Evolutionary conservation across 2,888 invertebrate species (phyloP).

Genomic region (Erebia aethiops): DNA sequence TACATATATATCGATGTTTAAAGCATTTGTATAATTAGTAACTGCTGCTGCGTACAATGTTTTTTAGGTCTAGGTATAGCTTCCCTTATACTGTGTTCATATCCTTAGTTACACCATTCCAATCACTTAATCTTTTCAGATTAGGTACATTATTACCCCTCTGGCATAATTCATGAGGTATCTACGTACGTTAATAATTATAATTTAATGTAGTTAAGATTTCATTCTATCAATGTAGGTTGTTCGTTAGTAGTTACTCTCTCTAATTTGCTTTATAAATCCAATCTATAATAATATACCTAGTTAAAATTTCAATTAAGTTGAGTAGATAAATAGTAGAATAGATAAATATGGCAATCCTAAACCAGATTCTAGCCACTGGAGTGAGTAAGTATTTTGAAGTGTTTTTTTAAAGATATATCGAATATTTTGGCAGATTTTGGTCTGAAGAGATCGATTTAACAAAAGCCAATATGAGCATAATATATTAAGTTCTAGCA

Average conservation of each 20-base stretch:
- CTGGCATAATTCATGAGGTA: not conserved
- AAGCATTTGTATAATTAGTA: too few relatives aligned
- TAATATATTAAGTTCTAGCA: too few relatives aligned
- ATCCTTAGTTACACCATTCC: conserved; percentile 4
- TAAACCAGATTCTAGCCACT: conserved; percentile 30
- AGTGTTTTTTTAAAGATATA: too few relatives aligned
- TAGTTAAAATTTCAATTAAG: too few relatives aligned
- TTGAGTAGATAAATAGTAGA: not conserved
- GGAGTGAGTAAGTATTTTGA: conserved; percentile 27
- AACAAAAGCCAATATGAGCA: too few relatives aligned
- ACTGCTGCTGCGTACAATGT: too few relatives aligned
- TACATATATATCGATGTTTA: too few relatives aligned
- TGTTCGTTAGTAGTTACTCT: conserved; percentile 6
- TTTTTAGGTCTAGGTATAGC: not conserved
- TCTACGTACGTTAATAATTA: not conserved
- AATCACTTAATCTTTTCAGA: conserved; percentile 10
- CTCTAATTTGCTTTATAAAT: not conserved
- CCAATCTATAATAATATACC: not conserved
- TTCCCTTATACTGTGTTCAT: not conserved
- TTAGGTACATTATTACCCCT: conserved; percentile 18
- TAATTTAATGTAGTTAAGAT: conserved; percentile 1
- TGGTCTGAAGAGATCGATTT: too few relatives aligned
- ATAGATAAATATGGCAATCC: conserved; percentile 25
- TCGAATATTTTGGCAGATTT: too few relatives aligned
- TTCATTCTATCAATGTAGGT: not conserved